Evolutionary conservation across 2,888 invertebrate genomes (phyloP).

Genomic region (Acanthosepion esculentum): DNA sequence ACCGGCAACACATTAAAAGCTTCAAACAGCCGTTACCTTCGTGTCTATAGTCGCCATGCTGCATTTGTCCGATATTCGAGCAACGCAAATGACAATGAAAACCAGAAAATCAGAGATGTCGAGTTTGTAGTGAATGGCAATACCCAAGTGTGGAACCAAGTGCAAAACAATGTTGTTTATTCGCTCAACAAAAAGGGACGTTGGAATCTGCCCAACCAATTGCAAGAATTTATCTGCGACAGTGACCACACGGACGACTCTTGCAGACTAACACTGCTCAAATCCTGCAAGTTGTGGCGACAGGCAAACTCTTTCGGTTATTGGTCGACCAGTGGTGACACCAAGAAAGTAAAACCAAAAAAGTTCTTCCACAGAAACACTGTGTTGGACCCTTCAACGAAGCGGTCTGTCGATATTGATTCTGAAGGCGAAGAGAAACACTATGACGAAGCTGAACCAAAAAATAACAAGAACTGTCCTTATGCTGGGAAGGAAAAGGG

Average conservation of each 20-base stretch:
- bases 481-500: slow-evolving; percentile 2
- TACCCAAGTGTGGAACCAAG: slow-evolving; percentile 35
- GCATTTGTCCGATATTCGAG: slow-evolving; percentile 49
- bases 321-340: not conserved
- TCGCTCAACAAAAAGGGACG: slow-evolving; percentile 66
- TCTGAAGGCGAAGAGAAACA: not conserved
- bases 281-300: not conserved
- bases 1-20: slow-evolving; percentile 64
- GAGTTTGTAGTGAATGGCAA: not conserved
- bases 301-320: not conserved
- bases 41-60: slow-evolving; percentile 53
- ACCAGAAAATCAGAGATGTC: not conserved
- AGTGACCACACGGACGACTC: not conserved
- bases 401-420: not conserved
- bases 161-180: slow-evolving; percentile 55
- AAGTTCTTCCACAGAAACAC: not conserved
- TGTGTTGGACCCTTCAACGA: not conserved
- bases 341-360: not conserved
- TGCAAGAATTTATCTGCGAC: slow-evolving; percentile 56
- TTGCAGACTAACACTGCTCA: not conserved
- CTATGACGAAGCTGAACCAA: not conserved
- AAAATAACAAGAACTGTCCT: not conserved
- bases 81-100: not conserved
- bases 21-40: slow-evolving; percentile 57
- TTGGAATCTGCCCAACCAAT: slow-evolving; percentile 60